phyloP scores from a whole-genome alignment of 2,888 invertebrate genomes.

The Busseola fusca region DNA sequence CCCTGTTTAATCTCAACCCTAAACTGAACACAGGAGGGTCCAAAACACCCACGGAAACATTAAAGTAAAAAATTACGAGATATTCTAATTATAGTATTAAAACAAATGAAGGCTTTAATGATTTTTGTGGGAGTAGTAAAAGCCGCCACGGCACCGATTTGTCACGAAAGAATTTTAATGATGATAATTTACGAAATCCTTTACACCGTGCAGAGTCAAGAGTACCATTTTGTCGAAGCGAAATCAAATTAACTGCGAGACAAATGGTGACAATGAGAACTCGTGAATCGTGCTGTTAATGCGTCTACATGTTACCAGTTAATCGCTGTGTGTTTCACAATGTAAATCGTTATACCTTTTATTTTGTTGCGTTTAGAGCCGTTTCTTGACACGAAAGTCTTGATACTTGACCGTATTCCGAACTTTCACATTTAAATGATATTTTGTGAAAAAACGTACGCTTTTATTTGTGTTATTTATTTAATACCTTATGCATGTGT shows the following conservation, averaged over 20 bases:
- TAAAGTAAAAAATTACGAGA: slow-evolving; percentile 38
- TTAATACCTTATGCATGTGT: no score
- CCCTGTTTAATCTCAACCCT: slow-evolving; percentile 35
- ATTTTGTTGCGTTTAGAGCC: slow-evolving; percentile 13
- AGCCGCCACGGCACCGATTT: slow-evolving; percentile 43
- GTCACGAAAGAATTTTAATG: slow-evolving; percentile 56
- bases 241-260: slow-evolving; percentile 64
- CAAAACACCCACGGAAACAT: slow-evolving; percentile 11
- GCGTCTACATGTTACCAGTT: slow-evolving; percentile 34
- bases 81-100: slow-evolving; percentile 46
- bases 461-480: background rate
- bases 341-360: slow-evolving; percentile 28
- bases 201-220: slow-evolving; percentile 25
- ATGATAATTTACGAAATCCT: slow-evolving; percentile 59
- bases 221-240: slow-evolving; percentile 47
- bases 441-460: background rate
- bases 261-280: slow-evolving; percentile 60
- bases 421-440: background rate
- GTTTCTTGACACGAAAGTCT: slow-evolving; percentile 20
- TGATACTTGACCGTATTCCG: background rate
- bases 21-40: slow-evolving; percentile 16
- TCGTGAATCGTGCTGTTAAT: slow-evolving; percentile 42
- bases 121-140: slow-evolving; percentile 35
- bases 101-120: slow-evolving; percentile 36
- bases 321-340: slow-evolving; percentile 36